Evolutionary conservation across 1,140 invertebrate genomes (phyloP).

Genomic region (Aporrectodea caliginosa): DNA sequence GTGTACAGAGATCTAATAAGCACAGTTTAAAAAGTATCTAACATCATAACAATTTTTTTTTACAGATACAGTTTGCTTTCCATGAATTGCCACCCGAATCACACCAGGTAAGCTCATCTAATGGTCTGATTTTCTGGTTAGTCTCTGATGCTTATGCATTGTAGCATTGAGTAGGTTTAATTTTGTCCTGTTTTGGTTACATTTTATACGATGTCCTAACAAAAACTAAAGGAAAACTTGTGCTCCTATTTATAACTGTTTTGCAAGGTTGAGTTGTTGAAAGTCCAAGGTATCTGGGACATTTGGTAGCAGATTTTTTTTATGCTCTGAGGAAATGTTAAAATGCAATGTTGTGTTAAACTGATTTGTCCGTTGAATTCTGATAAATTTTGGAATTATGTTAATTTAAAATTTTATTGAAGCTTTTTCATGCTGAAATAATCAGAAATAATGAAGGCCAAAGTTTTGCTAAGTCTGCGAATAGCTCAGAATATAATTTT

Average conservation of each 20-base stretch:
- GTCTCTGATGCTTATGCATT: too few species aligned
- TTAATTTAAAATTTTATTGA: not conserved
- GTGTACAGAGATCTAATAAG: too few species aligned
- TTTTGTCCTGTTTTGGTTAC: not conserved
- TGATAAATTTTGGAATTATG: not conserved
- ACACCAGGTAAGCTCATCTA: constrained; percentile 57
- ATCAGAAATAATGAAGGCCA: not conserved
- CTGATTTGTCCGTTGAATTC: too few species aligned
- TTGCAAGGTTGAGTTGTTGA: not conserved
- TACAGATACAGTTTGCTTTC: constrained; percentile 79
- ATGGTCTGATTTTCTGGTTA: not conserved
- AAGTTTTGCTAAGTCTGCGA: not conserved
- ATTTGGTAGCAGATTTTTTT: too few species aligned
- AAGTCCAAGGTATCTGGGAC: too few species aligned
- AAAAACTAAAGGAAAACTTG: not conserved
- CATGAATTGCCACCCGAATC: constrained; percentile 84
- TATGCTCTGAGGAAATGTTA: too few species aligned
- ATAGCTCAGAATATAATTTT: not conserved
- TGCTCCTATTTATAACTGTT: not conserved
- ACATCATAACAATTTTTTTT: too few species aligned
- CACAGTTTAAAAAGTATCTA: too few species aligned
- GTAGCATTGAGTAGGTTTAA: too few species aligned
- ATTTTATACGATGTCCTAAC: not conserved
- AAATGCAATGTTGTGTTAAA: too few species aligned
- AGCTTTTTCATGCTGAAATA: not conserved